phyloP scores from a whole-genome alignment of 2,888 invertebrate genomes.

The Anorthoa munda region DNA sequence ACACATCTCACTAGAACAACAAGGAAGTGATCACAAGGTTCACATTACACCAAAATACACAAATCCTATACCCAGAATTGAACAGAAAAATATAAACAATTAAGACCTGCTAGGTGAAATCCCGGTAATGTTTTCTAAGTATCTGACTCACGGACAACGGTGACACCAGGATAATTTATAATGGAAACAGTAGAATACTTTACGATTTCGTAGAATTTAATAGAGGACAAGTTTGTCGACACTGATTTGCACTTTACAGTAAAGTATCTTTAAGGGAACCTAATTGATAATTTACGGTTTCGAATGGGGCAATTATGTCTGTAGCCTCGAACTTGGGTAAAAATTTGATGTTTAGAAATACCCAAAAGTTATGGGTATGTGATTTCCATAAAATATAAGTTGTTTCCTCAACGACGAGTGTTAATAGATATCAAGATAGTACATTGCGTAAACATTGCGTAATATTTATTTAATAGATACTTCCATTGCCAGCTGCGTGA shows the following conservation, averaged over 20 bases:
- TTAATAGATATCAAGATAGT: slow-evolving; percentile 37
- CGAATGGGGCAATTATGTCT: neutral
- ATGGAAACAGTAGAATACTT: slow-evolving; percentile 6
- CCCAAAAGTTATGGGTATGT: neutral
- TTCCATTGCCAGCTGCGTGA: too few species aligned
- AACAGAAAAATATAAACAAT: slow-evolving; percentile 9
- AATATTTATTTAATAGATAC: neutral
- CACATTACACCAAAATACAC: slow-evolving; percentile 12
- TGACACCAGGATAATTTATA: slow-evolving; percentile 14
- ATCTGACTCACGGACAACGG: slow-evolving; percentile 51
- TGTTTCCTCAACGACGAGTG: slow-evolving; percentile 18
- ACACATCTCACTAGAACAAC: slow-evolving; percentile 32
- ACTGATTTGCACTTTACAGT: slow-evolving; percentile 22
- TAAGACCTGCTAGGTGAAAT: slow-evolving; percentile 32
- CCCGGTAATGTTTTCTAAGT: slow-evolving; percentile 39
- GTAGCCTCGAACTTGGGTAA: neutral
- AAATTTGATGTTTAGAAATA: neutral
- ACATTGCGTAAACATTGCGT: slow-evolving; percentile 16
- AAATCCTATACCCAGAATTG: slow-evolving; percentile 30
- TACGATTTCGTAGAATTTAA: slow-evolving; percentile 43
- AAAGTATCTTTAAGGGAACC: neutral
- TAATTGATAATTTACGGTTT: slow-evolving; percentile 28
- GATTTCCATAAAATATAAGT: neutral
- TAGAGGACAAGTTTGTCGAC: slow-evolving; percentile 4
- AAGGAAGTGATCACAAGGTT: slow-evolving; percentile 48